These are phyloP conservation scores for Ecliptopera silaceata DNA, from an alignment of 2,888 invertebrate species.

Conservation along the genomic window DNA sequence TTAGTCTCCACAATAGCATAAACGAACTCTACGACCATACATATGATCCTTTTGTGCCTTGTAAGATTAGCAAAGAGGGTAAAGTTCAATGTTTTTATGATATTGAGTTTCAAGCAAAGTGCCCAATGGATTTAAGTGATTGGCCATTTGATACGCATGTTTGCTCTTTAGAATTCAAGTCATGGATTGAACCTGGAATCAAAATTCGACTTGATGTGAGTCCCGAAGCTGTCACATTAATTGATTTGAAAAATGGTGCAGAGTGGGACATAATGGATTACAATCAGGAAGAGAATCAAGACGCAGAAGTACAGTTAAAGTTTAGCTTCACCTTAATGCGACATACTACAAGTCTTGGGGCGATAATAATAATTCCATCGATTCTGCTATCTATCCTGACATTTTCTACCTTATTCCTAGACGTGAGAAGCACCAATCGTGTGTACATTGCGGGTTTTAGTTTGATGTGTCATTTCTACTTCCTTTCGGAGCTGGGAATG, in stretches of 20 bases:
- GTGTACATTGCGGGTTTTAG: conserved; percentile 28
- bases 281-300: conserved; percentile 8
- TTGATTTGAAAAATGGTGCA: conserved; percentile 34
- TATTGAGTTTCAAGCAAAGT: conserved; percentile 18
- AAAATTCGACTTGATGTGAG: conserved; percentile 29
- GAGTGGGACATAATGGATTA: conserved; percentile 43
- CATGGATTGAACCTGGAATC: conserved; percentile 5
- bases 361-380: conserved; percentile 34
- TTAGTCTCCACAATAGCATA: conserved; percentile 40
- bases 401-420: conserved; percentile 28
- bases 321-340: conserved; percentile 33
- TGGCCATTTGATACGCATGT: conserved; percentile 45
- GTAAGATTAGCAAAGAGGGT: conserved; percentile 29
- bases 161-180: conserved; percentile 38
- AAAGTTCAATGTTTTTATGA: conserved; percentile 8
- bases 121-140: conserved; percentile 32
- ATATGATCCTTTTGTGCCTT: conserved; percentile 11
- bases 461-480: conserved; percentile 36
- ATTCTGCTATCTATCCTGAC: conserved; percentile 33
- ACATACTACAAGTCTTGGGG: conserved; percentile 27
- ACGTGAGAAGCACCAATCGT: conserved; percentile 27
- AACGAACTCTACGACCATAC: conserved; percentile 11
- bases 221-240: conserved; percentile 8
- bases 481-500: conserved; percentile 25
- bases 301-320: conserved; percentile 20